These are phyloP conservation scores for Pluvialis apricaria DNA, from an alignment of 2,113 vertebrate genomes.

Conservation along the genomic window DNA sequence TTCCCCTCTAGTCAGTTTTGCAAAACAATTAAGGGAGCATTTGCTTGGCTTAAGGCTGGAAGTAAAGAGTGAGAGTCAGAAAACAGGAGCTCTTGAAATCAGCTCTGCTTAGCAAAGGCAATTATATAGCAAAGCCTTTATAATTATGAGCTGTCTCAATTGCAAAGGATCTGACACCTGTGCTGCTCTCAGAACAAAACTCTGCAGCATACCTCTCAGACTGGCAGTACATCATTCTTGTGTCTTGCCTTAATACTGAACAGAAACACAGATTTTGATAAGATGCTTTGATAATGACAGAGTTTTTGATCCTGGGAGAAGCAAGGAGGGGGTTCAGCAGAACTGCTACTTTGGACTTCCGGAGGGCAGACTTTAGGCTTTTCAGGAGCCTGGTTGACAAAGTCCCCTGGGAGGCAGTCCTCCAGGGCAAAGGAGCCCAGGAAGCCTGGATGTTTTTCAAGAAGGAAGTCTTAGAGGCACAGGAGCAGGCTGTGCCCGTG, in stretches of 20 bases:
- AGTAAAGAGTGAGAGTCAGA: not conserved
- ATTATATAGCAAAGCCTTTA: not conserved
- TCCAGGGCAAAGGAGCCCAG: too few relatives aligned
- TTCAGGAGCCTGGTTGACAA: too few relatives aligned
- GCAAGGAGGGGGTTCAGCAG: too few relatives aligned
- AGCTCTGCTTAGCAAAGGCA: not conserved
- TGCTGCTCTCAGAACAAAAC: not conserved
- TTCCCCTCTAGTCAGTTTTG: not conserved
- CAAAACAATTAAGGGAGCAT: not conserved
- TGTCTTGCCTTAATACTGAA: not conserved
- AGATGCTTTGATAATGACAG: not conserved
- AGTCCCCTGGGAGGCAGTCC: too few relatives aligned
- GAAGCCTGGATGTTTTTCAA: too few relatives aligned
- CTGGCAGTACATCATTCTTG: not conserved
- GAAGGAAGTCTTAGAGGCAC: too few relatives aligned
- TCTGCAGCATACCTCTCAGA: fast-evolving
- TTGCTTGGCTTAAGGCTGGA: not conserved
- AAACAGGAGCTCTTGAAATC: not conserved
- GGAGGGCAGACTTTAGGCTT: too few relatives aligned
- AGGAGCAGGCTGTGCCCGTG: too few relatives aligned
- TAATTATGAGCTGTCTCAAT: not conserved
- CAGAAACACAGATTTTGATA: not conserved
- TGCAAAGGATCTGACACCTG: not conserved
- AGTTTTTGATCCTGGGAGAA: too few relatives aligned
- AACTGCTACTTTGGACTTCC: too few relatives aligned